Evolutionary conservation across 2,888 invertebrate species (phyloP).

Genomic region (Ariolimax columbianus): DNA sequence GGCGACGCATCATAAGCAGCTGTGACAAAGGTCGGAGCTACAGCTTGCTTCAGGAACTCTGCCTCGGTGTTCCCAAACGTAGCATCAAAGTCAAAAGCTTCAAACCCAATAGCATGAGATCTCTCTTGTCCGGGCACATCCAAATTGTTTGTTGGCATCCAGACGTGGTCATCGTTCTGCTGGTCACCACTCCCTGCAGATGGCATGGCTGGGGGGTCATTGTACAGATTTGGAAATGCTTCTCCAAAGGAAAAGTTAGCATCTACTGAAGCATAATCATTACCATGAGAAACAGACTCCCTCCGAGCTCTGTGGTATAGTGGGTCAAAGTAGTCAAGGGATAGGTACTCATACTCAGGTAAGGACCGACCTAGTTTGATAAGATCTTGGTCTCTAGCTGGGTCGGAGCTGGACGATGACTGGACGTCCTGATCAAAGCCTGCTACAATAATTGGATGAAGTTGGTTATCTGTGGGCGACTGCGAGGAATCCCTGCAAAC

Average conservation of each 20-base stretch:
- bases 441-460: constrained; percentile 21
- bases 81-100: constrained; percentile 47
- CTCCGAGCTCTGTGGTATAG: constrained; percentile 66
- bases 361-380: constrained; percentile 56
- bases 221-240: constrained; percentile 54
- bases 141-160: neutral
- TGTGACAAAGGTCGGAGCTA: neutral
- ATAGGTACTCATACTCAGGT: constrained; percentile 69
- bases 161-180: constrained; percentile 36
- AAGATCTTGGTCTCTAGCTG: constrained; percentile 57
- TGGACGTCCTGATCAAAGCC: constrained; percentile 49
- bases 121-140: neutral
- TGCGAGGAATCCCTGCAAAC: neutral
- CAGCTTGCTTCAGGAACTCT: constrained; percentile 34
- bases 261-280: neutral
- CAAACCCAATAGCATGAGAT: constrained; percentile 46
- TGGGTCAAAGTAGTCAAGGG: constrained; percentile 71
- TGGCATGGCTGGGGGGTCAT: neutral
- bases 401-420: neutral
- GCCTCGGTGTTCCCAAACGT: constrained; percentile 44
- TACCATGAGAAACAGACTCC: constrained; percentile 59
- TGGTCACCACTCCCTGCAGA: neutral
- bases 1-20: constrained; percentile 38
- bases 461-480: constrained; percentile 3
- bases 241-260: constrained; percentile 56